Evolutionary conservation across 2,113 vertebrate species (phyloP).

Genomic region (Microtus pennsylvanicus): DNA sequence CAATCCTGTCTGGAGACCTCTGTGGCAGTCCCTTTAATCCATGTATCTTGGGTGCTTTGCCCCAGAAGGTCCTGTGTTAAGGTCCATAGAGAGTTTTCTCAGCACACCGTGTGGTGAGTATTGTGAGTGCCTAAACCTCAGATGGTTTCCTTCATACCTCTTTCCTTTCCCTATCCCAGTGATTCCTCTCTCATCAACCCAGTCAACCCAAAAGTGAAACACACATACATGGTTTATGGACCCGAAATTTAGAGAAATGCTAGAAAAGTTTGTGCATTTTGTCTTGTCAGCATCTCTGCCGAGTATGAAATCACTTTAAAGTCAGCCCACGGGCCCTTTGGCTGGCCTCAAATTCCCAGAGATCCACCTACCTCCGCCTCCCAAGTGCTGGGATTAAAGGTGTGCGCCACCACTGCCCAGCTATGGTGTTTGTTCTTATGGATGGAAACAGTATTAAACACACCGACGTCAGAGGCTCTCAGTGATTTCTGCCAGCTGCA

Average conservation of each 20-base stretch:
- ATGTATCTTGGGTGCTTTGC: neutral
- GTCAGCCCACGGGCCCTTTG: neutral
- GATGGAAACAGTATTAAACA: neutral
- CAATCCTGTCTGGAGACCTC: neutral
- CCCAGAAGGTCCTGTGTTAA: neutral
- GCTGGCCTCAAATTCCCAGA: neutral
- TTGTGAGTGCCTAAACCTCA: neutral
- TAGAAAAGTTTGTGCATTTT: neutral
- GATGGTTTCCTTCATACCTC: neutral
- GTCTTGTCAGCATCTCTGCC: neutral
- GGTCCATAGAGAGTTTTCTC: neutral
- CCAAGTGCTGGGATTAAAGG: too few species aligned
- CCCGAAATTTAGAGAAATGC: neutral
- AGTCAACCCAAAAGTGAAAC: neutral
- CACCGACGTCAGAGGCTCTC: rapidly evolving
- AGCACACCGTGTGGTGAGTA: neutral
- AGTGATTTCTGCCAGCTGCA: neutral
- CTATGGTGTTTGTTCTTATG: neutral
- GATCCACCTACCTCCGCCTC: too few species aligned
- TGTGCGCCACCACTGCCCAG: too few species aligned
- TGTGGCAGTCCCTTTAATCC: neutral
- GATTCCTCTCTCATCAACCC: neutral
- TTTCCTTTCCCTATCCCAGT: neutral
- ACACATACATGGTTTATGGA: neutral
- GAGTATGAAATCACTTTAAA: neutral